A percentile compares a stretch with the other conserved stretches of the same genome.
Conservation (phyloP, 2,797 vertebrate species). For the Mormyrus proboscirostris region DNA sequence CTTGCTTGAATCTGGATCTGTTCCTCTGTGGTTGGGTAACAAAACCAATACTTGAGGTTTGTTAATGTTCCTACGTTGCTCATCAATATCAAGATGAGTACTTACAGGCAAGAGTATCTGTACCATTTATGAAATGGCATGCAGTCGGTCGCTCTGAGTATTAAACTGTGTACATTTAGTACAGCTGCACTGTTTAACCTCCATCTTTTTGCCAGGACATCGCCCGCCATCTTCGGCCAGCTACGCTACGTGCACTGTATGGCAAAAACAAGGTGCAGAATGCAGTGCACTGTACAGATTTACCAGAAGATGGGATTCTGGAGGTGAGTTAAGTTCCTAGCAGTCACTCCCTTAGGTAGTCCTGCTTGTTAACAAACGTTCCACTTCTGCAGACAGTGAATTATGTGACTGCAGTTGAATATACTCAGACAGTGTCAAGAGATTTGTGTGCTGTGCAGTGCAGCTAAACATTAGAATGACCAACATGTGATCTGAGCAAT, state of each 20-base stretch:
- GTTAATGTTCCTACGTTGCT: not conserved
- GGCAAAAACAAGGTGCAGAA: slow-evolving; percentile 72
- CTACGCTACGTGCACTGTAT: slow-evolving; percentile 63
- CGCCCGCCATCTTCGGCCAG: slow-evolving; percentile 65
- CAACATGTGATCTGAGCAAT: not conserved
- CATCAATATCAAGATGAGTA: not conserved
- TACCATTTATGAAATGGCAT: not conserved
- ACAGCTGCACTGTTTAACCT: not conserved
- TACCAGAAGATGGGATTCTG: slow-evolving; percentile 70
- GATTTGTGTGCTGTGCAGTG: not conserved
- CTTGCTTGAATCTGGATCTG: not conserved
- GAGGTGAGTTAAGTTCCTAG: slow-evolving; percentile 66
- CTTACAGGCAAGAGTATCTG: not conserved
- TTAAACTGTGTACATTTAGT: not conserved
- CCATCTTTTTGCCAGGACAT: slow-evolving; percentile 59
- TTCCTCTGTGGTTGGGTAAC: not conserved
- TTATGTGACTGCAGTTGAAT: not conserved
- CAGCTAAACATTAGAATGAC: not conserved
- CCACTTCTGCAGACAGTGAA: not conserved
- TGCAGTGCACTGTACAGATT: slow-evolving; percentile 72
- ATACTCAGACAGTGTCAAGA: not conserved
- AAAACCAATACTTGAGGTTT: not conserved
- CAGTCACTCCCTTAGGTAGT: not conserved
- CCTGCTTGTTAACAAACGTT: not conserved
- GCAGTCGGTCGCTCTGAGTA: not conserved